Percentiles rank a stretch among this genome's conserved stretches.
Conservation (phyloP, 23 tunicate species). For the Halocynthia aurantium region DNA sequence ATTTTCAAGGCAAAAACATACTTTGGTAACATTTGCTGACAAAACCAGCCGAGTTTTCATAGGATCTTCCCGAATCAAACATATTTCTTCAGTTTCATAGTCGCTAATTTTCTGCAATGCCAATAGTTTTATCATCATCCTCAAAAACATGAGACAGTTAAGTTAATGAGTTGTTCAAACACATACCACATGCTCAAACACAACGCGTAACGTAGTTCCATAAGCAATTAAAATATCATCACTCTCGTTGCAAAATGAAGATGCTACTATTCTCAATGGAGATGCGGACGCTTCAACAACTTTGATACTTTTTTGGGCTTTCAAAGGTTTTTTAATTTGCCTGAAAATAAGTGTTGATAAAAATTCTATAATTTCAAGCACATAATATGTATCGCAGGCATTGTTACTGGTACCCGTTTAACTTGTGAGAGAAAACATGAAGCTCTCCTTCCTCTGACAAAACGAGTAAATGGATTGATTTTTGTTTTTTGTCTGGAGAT, state of each 20-base stretch:
- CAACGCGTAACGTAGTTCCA: slow-evolving; percentile 34
- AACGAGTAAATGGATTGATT: slow-evolving; percentile 33
- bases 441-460: slow-evolving; percentile 44
- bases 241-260: slow-evolving; percentile 27
- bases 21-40: slow-evolving; percentile 44
- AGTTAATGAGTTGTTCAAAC: neutral
- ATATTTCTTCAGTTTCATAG: slow-evolving; percentile 31
- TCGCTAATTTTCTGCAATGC: slow-evolving; percentile 41
- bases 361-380: neutral
- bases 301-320: slow-evolving; percentile 30
- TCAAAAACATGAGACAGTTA: neutral
- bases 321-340: slow-evolving; percentile 49
- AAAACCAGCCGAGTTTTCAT: slow-evolving; percentile 26
- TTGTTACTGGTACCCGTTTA: slow-evolving; percentile 50
- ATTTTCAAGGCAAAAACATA: slow-evolving; percentile 3
- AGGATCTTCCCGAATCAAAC: slow-evolving; percentile 69
- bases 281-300: slow-evolving; percentile 28
- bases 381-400: neutral
- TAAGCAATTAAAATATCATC: slow-evolving; percentile 40
- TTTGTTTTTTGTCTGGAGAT: slow-evolving; percentile 15
- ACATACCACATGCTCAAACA: slow-evolving; percentile 58
- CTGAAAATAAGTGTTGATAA: slow-evolving; percentile 13
- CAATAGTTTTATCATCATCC: neutral
- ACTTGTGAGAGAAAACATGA: slow-evolving; percentile 41
- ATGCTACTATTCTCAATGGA: slow-evolving; percentile 32